phyloP scores from a whole-genome alignment of 2,797 vertebrate species.

The Manis javanica region DNA sequence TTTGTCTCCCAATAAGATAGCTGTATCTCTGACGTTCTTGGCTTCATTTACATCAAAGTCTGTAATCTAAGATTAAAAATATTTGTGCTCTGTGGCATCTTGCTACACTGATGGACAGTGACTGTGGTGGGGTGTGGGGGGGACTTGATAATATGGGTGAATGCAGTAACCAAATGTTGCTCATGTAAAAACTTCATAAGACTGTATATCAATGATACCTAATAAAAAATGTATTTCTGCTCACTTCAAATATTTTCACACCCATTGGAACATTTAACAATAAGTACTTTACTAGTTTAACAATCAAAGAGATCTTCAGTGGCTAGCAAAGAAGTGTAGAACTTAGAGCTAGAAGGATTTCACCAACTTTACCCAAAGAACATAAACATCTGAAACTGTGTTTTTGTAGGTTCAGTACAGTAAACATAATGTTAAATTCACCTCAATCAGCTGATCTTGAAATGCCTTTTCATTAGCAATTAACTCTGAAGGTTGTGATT shows the following conservation, averaged over 20 bases:
- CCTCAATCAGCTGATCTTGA: slow-evolving; percentile 61
- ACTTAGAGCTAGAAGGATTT: neutral
- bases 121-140: too few relatives aligned
- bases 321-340: neutral
- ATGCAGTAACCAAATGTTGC: too few relatives aligned
- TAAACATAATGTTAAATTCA: slow-evolving; percentile 48
- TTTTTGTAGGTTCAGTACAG: neutral
- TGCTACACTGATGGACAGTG: too few relatives aligned
- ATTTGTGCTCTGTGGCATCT: too few relatives aligned
- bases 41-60: slow-evolving; percentile 42
- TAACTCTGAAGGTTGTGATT: slow-evolving; percentile 67
- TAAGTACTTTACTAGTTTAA: neutral
- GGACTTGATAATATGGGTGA: too few relatives aligned
- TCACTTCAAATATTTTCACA: slow-evolving; percentile 7
- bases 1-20: slow-evolving; percentile 53
- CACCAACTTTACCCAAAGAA: neutral
- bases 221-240: slow-evolving; percentile 19
- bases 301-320: neutral
- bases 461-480: slow-evolving; percentile 72
- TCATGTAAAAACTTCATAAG: too few relatives aligned
- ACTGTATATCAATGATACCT: neutral
- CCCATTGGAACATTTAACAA: neutral
- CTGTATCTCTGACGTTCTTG: slow-evolving; percentile 27
- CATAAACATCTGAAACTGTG: neutral
- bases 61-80: neutral